Conservation (phyloP, 2,888 invertebrate genomes). For the Erannis defoliaria region DNA sequence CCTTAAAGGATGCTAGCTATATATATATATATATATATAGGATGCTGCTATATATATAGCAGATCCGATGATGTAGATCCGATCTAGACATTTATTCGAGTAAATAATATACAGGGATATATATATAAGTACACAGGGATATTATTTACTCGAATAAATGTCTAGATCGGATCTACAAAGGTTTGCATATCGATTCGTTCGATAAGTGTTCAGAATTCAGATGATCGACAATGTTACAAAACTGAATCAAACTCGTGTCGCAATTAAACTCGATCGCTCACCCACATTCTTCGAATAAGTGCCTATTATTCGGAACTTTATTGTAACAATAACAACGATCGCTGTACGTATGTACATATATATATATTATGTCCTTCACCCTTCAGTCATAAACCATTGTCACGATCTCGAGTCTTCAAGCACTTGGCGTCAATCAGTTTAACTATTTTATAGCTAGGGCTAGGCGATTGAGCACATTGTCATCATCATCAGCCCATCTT, state of each 20-base stretch:
- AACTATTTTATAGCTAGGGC: no score
- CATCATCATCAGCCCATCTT: no score
- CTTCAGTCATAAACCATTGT: constrained; percentile 16
- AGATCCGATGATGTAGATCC: no score
- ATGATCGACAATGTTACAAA: constrained; percentile 21
- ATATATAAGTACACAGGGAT: no score
- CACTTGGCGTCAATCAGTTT: constrained; percentile 1
- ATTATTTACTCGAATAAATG: background rate
- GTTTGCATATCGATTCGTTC: background rate
- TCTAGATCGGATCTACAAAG: background rate
- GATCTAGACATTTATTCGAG: background rate
- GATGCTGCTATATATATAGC: no score
- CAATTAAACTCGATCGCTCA: constrained; percentile 8
- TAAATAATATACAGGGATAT: background rate
- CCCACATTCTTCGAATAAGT: constrained; percentile 14
- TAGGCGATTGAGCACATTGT: no score
- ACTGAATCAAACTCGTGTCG: constrained; percentile 23
- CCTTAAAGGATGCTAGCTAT: no score
- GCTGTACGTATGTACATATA: no score
- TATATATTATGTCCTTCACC: constrained; percentile 5
- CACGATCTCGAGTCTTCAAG: constrained; percentile 2
- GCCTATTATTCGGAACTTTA: constrained; percentile 2
- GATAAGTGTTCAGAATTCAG: background rate
- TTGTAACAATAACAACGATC: constrained; percentile 1
- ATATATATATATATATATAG: no score